phyloP scores from a whole-genome alignment of 2,888 invertebrate species.

The Pterostichus madidus region DNA sequence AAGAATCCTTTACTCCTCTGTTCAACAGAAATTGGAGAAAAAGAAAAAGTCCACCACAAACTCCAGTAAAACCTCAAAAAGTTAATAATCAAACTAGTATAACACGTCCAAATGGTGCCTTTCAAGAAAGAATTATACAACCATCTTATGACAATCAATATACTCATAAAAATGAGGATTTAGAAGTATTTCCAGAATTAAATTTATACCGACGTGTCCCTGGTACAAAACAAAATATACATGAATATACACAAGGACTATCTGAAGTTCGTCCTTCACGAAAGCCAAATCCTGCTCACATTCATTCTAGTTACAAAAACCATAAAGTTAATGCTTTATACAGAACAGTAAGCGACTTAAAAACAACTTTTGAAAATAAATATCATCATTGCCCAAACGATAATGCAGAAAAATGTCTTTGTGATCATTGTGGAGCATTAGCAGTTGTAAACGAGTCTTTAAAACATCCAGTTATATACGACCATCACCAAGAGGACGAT shows the following conservation, averaged over 20 bases:
- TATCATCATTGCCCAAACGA: conserved; percentile 7
- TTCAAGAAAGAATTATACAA: neutral
- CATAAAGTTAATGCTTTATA: conserved; percentile 43
- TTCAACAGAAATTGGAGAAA: too few species aligned
- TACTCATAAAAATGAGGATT: neutral
- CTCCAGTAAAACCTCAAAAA: neutral
- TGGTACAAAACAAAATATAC: neutral
- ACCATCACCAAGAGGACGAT: conserved; percentile 8
- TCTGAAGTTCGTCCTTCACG: neutral
- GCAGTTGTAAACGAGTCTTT: conserved; percentile 54
- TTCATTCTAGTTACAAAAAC: neutral
- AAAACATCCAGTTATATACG: conserved; percentile 50
- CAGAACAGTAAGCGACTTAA: conserved; percentile 47
- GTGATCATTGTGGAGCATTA: conserved; percentile 50
- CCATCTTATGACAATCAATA: neutral
- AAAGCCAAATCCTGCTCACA: neutral
- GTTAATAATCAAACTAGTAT: neutral
- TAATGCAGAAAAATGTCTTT: conserved; percentile 53
- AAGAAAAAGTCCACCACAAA: too few species aligned
- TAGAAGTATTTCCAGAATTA: neutral
- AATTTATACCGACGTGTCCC: neutral
- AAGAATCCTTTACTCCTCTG: too few species aligned
- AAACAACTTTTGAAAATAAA: conserved; percentile 1
- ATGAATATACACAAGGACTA: too few species aligned
- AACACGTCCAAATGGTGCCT: neutral